Evolutionary conservation across 2,113 vertebrate species (phyloP).

Genomic region (Diglossa brunneiventris): DNA sequence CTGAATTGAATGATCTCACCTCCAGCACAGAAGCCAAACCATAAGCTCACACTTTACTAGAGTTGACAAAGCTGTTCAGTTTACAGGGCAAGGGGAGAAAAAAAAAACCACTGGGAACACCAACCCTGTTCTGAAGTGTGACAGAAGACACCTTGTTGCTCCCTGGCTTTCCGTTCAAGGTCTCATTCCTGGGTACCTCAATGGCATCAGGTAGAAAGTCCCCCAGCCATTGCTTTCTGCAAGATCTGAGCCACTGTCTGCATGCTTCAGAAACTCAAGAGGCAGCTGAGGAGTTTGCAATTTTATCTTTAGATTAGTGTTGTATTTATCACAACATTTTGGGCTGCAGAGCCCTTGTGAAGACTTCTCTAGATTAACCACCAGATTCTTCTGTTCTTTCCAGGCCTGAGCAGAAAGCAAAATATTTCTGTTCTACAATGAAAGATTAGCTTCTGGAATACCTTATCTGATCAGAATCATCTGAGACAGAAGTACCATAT

Average conservation of each 20-base stretch:
- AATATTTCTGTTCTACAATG: background rate
- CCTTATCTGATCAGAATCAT: background rate
- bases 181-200: background rate
- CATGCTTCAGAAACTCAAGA: background rate
- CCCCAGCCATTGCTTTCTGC: background rate
- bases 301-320: background rate
- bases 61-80: background rate
- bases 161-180: background rate
- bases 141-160: background rate
- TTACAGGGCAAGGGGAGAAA: background rate
- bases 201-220: background rate
- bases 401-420: background rate
- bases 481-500: background rate
- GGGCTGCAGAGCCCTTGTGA: background rate
- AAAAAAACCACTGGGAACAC: background rate
- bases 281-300: background rate
- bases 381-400: background rate
- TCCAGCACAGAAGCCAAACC: background rate
- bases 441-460: background rate
- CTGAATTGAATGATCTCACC: background rate
- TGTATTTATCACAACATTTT: background rate
- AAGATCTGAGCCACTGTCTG: background rate
- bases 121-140: background rate
- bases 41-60: background rate
- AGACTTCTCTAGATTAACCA: background rate